These are phyloP conservation scores for Phodopus roborovskii DNA, from an alignment of 2,113 vertebrate genomes.

Conservation along the genomic window DNA sequence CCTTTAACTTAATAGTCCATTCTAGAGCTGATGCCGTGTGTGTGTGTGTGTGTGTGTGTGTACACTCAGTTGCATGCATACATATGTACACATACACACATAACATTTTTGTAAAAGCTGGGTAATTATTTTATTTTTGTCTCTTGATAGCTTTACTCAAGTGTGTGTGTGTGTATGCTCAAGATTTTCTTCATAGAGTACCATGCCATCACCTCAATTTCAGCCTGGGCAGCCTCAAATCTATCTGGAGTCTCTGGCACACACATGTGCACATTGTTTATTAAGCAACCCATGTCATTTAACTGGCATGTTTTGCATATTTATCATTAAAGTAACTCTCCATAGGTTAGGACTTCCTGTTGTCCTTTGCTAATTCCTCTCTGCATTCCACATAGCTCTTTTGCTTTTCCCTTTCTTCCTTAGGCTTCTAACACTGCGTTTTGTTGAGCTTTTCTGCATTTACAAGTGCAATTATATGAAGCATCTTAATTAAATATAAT, in stretches of 20 bases:
- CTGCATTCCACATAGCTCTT: no score
- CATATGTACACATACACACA: background rate
- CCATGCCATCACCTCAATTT: no score
- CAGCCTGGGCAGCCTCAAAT: background rate
- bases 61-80: background rate
- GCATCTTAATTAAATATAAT: background rate
- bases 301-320: background rate
- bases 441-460: background rate
- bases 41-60: background rate
- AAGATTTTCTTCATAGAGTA: background rate
- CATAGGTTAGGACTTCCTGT: fast-evolving
- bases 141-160: background rate
- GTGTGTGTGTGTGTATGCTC: background rate
- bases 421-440: background rate
- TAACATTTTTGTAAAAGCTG: background rate
- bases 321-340: background rate
- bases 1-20: background rate
- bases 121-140: background rate
- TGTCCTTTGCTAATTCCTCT: no score
- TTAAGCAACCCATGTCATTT: background rate
- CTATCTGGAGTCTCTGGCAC: background rate
- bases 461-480: background rate
- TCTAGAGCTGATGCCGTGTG: background rate
- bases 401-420: background rate
- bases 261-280: fast-evolving